These are phyloP conservation scores for Homalodisca vitripennis DNA, from an alignment of 1,140 invertebrate genomes.

Conservation along the genomic window DNA sequence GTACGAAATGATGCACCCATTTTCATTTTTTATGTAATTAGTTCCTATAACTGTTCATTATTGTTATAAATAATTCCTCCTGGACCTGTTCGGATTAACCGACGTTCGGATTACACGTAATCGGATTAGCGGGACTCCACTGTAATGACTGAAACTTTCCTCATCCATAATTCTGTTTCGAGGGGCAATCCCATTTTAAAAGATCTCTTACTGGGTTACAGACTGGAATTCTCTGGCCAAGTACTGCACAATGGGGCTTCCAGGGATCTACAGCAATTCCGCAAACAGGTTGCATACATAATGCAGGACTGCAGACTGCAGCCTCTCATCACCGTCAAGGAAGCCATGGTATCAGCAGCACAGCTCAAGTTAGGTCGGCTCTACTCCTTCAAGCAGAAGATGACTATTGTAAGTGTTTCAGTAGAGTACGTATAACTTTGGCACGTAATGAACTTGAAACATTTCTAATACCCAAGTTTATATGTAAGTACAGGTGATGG, in stretches of 20 bases:
- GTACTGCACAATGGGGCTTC: not conserved
- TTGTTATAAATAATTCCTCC: not conserved
- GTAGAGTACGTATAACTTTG: not conserved
- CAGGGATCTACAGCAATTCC: slow-evolving; percentile 45
- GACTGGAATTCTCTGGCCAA: not conserved
- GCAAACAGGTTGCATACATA: slow-evolving; percentile 83
- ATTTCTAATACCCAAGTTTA: not conserved
- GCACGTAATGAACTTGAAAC: not conserved
- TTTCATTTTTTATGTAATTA: not conserved
- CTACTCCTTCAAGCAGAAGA: slow-evolving; percentile 22
- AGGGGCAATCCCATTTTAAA: not conserved
- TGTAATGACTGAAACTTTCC: slow-evolving; percentile 4
- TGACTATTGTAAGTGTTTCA: slow-evolving; percentile 22
- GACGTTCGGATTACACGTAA: not conserved
- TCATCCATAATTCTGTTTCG: not conserved
- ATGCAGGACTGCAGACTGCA: slow-evolving; percentile 85
- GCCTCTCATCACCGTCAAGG: slow-evolving; percentile 72
- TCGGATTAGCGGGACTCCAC: not conserved
- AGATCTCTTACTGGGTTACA: not conserved
- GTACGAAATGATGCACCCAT: no score
- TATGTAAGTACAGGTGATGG: not conserved
- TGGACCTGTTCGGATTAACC: not conserved
- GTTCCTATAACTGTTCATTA: not conserved
- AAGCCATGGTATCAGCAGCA: slow-evolving; percentile 80
- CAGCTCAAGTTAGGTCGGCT: slow-evolving; percentile 73